These are phyloP conservation scores for Lampris incognitus DNA, from an alignment of 2,113 vertebrate genomes.

Conservation along the genomic window DNA sequence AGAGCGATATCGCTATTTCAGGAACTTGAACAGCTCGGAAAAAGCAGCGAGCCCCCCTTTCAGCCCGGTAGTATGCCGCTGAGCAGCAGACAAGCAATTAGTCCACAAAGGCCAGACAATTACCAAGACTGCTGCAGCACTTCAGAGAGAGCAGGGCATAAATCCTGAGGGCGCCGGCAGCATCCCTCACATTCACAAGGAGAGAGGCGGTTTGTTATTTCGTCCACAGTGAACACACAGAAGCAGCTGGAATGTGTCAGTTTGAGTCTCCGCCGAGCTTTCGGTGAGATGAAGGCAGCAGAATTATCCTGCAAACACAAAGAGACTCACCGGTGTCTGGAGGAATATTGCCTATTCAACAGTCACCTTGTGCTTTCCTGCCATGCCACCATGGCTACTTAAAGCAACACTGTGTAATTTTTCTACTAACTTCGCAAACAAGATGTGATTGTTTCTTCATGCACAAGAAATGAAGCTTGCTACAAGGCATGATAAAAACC, in stretches of 20 bases:
- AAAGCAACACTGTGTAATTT: too few relatives aligned
- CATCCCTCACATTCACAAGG: constrained; percentile 45
- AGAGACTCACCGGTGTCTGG: constrained; percentile 47
- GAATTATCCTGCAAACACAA: constrained; percentile 37
- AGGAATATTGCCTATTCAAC: constrained; percentile 26
- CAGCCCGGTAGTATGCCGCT: constrained; percentile 37
- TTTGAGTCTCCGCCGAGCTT: constrained; percentile 46
- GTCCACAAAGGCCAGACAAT: constrained; percentile 76
- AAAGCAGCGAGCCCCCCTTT: constrained; percentile 40
- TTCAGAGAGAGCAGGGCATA: constrained; percentile 64
- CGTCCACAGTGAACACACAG: constrained; percentile 40
- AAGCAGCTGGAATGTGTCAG: constrained; percentile 63
- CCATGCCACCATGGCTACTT: neutral
- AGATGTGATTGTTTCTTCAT: too few relatives aligned
- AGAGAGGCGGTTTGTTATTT: constrained; percentile 62
- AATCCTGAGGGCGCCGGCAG: constrained; percentile 63
- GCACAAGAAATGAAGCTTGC: too few relatives aligned
- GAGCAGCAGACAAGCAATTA: constrained; percentile 74
- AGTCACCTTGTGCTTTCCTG: constrained; percentile 43
- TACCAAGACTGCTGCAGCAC: constrained; percentile 60
- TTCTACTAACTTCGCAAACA: too few relatives aligned
- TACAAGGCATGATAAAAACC: too few relatives aligned
- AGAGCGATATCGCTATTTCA: constrained; percentile 25
- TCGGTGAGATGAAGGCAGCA: constrained; percentile 37
- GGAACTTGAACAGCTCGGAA: constrained; percentile 43